Conservation (phyloP, 2,797 vertebrate species). For the Macropodus opercularis region DNA sequence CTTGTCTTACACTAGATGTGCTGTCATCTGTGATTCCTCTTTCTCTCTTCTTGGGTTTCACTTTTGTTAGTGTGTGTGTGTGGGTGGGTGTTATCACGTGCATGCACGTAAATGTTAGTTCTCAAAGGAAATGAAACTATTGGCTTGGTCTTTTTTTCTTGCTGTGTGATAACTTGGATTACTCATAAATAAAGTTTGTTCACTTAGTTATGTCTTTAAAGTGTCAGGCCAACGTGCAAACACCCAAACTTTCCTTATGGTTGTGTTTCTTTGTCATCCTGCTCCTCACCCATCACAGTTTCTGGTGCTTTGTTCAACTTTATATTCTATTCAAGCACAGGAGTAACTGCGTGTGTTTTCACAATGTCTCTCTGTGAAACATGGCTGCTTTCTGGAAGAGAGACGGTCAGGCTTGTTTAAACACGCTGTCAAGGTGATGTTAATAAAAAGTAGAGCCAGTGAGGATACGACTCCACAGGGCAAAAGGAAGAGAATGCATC, state of each 20-base stretch:
- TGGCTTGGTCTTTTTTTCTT: not conserved
- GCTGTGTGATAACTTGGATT: not conserved
- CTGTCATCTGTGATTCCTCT: constrained; percentile 35
- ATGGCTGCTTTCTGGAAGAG: constrained; percentile 7
- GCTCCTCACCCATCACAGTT: no score
- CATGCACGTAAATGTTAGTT: not conserved
- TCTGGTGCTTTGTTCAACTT: not conserved
- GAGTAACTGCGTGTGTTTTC: not conserved
- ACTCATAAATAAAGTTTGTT: not conserved
- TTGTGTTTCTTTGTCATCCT: not conserved
- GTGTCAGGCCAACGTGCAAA: not conserved
- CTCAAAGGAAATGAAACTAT: constrained; percentile 40
- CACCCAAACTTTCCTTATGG: not conserved
- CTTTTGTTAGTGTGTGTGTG: not conserved
- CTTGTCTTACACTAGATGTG: constrained; percentile 3
- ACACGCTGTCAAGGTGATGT: not conserved
- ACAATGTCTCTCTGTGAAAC: not conserved
- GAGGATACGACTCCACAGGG: no score
- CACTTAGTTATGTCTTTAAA: not conserved
- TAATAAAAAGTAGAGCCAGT: no score
- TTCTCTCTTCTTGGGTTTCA: not conserved
- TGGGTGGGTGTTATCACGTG: not conserved
- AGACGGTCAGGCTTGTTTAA: not conserved
- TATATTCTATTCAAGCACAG: no score
- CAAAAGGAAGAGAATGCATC: not conserved